phyloP scores from a whole-genome alignment of 2,113 vertebrate genomes.

The Albula goreensis region DNA sequence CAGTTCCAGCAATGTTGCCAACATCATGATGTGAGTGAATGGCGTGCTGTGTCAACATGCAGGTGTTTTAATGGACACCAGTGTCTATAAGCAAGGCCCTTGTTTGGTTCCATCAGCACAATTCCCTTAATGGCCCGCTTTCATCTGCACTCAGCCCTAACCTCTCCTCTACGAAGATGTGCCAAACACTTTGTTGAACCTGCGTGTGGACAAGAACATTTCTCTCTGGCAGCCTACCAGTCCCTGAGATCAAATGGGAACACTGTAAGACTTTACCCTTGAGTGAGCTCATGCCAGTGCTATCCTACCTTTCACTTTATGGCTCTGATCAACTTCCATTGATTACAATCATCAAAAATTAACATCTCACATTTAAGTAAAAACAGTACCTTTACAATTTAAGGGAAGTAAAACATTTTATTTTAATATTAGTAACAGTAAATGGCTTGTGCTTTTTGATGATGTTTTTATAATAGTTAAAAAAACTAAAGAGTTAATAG shows the following conservation, averaged over 20 bases:
- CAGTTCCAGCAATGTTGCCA: background rate
- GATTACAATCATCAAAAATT: background rate
- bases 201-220: background rate
- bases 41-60: background rate
- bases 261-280: background rate
- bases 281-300: background rate
- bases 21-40: background rate
- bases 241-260: background rate
- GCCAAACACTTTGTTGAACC: constrained; percentile 14
- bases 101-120: background rate
- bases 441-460: too few relatives aligned
- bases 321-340: constrained; percentile 1
- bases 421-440: too few relatives aligned
- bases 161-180: background rate
- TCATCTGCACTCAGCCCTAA: background rate
- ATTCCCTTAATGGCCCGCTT: background rate
- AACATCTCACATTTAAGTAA: too few relatives aligned
- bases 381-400: too few relatives aligned
- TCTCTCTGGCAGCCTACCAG: background rate
- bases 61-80: background rate
- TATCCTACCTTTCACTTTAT: constrained; percentile 3
- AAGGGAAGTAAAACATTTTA: too few relatives aligned
- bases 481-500: too few relatives aligned
- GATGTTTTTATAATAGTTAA: too few relatives aligned
- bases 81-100: background rate